Evolutionary conservation across 2,888 invertebrate genomes (phyloP).

Genomic region (Drosophila dives): DNA sequence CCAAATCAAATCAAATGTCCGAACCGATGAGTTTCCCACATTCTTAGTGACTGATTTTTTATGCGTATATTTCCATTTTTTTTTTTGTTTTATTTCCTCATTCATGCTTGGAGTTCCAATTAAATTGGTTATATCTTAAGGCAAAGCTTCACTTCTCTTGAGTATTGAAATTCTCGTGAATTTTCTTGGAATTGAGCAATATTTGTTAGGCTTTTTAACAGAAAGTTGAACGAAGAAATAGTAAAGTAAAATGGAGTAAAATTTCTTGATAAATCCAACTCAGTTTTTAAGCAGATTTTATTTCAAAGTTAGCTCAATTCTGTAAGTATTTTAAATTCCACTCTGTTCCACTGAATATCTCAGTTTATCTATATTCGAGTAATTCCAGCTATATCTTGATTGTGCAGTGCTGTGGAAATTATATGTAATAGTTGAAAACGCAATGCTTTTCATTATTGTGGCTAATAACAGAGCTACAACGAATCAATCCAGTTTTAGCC

Average conservation of each 20-base stretch:
- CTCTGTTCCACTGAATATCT: not conserved
- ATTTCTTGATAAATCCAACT: not conserved
- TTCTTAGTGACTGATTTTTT: too few relatives aligned
- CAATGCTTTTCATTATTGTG: slow-evolving; percentile 42
- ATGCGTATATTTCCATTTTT: not conserved
- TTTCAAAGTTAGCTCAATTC: not conserved
- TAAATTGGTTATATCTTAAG: not conserved
- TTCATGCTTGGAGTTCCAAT: not conserved
- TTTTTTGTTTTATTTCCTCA: not conserved
- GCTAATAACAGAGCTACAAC: slow-evolving; percentile 49
- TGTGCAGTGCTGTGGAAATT: not conserved
- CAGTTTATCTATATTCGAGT: not conserved
- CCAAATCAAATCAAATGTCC: slow-evolving; percentile 58
- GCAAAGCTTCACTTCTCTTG: too few relatives aligned
- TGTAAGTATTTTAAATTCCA: not conserved
- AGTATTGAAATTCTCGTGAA: not conserved
- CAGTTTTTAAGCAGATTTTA: not conserved
- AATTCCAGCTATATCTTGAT: not conserved
- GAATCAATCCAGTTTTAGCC: slow-evolving; percentile 52
- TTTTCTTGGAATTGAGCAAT: not conserved
- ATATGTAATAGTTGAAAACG: not conserved
- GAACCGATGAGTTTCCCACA: slow-evolving; percentile 40
- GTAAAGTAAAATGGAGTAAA: not conserved
- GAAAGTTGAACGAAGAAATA: not conserved
- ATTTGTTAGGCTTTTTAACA: not conserved